These are phyloP conservation scores for Catocala fraxini DNA, from an alignment of 2,888 invertebrate species.

Conservation along the genomic window DNA sequence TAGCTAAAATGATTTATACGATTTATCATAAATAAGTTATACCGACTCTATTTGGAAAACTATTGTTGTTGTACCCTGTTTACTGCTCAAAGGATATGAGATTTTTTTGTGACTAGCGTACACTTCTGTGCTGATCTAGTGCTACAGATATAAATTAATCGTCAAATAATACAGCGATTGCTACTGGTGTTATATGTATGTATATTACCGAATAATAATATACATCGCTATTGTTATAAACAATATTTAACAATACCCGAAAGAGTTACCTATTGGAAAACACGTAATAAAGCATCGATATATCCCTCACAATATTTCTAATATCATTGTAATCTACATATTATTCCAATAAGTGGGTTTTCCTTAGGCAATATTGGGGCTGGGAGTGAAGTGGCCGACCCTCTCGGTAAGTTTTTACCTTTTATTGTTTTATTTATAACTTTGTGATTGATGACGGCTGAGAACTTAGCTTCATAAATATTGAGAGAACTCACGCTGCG, in stretches of 20 bases:
- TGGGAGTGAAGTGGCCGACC: slow-evolving; percentile 75
- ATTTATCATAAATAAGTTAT: slow-evolving; percentile 87
- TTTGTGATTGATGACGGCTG: slow-evolving; percentile 87
- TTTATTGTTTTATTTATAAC: slow-evolving; percentile 88
- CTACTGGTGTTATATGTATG: too few species aligned
- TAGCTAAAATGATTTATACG: slow-evolving; percentile 85
- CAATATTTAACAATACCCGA: slow-evolving; percentile 41
- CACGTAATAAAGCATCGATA: slow-evolving; percentile 72
- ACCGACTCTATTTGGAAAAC: slow-evolving; percentile 76
- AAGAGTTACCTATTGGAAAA: slow-evolving; percentile 65
- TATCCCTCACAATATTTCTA: slow-evolving; percentile 76
- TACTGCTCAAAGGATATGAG: slow-evolving; percentile 60
- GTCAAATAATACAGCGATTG: too few species aligned
- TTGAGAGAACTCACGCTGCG: slow-evolving; percentile 80
- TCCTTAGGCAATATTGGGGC: slow-evolving; percentile 77
- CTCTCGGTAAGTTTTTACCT: slow-evolving; percentile 84
- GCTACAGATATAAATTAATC: too few species aligned
- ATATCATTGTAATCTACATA: slow-evolving; percentile 86
- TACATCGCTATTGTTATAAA: not conserved
- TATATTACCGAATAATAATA: too few species aligned
- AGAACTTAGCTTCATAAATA: slow-evolving; percentile 85
- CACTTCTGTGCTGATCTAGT: not conserved
- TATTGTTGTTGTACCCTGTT: slow-evolving; percentile 63
- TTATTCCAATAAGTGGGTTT: slow-evolving; percentile 87
- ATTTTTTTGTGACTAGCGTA: slow-evolving; percentile 23